Conservation (phyloP, 2,113 vertebrate genomes). For the Menidia beryllina region DNA sequence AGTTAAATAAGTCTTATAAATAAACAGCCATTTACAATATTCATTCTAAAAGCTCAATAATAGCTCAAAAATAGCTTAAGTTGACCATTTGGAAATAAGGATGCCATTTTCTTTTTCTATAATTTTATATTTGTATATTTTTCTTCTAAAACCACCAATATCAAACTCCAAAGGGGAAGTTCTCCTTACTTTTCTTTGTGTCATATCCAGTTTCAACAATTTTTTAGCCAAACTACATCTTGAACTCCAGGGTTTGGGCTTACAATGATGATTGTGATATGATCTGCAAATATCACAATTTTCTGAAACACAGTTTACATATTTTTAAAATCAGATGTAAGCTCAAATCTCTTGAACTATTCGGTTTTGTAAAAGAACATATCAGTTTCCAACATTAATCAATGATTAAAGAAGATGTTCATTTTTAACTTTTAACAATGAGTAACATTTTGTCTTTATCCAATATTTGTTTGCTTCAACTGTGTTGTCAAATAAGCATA, state of each 20-base stretch:
- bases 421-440: too few species aligned
- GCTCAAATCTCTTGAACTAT: too few species aligned
- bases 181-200: not conserved
- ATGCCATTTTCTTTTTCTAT: not conserved
- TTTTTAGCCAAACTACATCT: not conserved
- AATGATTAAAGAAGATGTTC: too few species aligned
- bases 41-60: not conserved
- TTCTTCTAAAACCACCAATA: not conserved
- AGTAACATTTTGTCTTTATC: too few species aligned
- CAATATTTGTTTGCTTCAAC: too few species aligned
- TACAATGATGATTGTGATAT: not conserved
- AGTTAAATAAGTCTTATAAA: too few species aligned
- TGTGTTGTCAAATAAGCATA: too few species aligned
- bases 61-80: not conserved
- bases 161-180: not conserved
- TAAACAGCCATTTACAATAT: not conserved
- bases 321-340: not conserved
- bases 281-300: not conserved
- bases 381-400: too few species aligned
- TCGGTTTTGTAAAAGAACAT: too few species aligned
- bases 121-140: not conserved
- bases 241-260: not conserved
- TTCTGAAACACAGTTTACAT: not conserved
- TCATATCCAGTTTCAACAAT: not conserved
- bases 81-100: not conserved